Conservation (phyloP, 2,888 invertebrate genomes). For the Drosophila mimica region DNA sequence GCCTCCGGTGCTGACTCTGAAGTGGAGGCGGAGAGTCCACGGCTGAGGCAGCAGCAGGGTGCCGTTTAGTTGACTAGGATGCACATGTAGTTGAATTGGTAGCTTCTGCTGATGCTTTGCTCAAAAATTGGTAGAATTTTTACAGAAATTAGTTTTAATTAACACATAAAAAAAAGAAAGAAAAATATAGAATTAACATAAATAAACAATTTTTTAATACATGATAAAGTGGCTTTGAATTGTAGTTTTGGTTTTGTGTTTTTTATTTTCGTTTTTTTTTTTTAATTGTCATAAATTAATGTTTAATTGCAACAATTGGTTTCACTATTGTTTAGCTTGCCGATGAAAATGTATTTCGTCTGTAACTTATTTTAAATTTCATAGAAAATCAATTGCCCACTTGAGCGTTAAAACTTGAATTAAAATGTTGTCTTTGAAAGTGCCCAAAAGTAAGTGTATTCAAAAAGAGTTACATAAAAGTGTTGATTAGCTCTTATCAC, state of each 20-base stretch:
- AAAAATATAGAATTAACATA: constrained; percentile 38
- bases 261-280: constrained; percentile 57
- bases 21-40: constrained; percentile 37
- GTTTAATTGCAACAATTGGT: constrained; percentile 67
- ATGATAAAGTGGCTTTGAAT: constrained; percentile 25
- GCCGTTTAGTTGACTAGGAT: constrained; percentile 17
- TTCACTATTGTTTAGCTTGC: constrained; percentile 51
- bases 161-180: constrained; percentile 10
- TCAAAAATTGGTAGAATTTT: constrained; percentile 64
- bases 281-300: constrained; percentile 61
- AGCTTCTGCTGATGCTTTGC: constrained; percentile 30
- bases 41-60: constrained; percentile 29
- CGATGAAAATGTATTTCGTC: constrained; percentile 49
- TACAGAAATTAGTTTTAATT: constrained; percentile 63
- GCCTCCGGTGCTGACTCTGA: constrained; percentile 54
- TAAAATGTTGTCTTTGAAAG: constrained; percentile 57
- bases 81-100: constrained; percentile 30
- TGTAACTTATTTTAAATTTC: constrained; percentile 66
- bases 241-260: constrained; percentile 31
- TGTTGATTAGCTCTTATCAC: constrained; percentile 74
- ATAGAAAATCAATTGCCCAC: constrained; percentile 51
- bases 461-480: constrained; percentile 69
- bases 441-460: constrained; percentile 65
- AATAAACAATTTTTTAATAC: constrained; percentile 52
- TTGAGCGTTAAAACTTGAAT: constrained; percentile 50